These are phyloP conservation scores for Hemicordylus capensis DNA, from an alignment of 2,113 vertebrate genomes.

Conservation along the genomic window DNA sequence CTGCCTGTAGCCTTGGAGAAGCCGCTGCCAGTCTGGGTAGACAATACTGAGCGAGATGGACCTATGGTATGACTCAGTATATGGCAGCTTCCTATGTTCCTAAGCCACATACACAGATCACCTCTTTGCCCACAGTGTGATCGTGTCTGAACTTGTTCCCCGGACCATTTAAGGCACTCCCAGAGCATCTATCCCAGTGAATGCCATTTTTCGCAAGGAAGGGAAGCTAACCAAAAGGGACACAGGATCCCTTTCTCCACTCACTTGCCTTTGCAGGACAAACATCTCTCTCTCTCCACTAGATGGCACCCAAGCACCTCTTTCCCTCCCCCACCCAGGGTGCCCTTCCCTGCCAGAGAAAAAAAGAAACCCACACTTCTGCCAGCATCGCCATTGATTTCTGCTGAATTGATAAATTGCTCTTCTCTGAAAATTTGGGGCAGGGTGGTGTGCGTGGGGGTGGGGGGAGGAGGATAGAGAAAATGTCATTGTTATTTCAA, in stretches of 20 bases:
- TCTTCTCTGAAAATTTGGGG: background rate
- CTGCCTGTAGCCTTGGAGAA: too few species aligned
- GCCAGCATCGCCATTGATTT: constrained; percentile 20
- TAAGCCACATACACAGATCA: too few species aligned
- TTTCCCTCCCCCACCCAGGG: background rate
- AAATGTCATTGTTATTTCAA: constrained; percentile 16
- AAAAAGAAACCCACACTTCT: background rate
- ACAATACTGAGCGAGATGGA: too few species aligned
- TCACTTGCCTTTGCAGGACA: background rate
- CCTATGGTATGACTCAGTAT: too few species aligned
- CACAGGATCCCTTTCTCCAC: background rate
- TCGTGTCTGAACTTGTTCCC: background rate
- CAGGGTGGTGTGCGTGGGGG: background rate
- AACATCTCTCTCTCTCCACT: background rate
- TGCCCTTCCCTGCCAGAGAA: background rate
- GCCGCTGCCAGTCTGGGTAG: too few species aligned
- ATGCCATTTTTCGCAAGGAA: background rate
- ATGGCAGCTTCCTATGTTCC: too few species aligned
- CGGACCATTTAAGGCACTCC: background rate
- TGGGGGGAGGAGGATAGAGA: background rate
- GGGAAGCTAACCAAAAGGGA: too few species aligned
- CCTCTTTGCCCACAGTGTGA: background rate
- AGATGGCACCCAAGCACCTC: constrained; percentile 47
- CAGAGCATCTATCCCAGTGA: constrained; percentile 2
- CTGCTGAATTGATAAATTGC: constrained; percentile 21